Percentiles rank a stretch among this genome's conserved stretches.
Conservation (phyloP, 2,888 invertebrate species). For the Aricia artaxerxes region DNA sequence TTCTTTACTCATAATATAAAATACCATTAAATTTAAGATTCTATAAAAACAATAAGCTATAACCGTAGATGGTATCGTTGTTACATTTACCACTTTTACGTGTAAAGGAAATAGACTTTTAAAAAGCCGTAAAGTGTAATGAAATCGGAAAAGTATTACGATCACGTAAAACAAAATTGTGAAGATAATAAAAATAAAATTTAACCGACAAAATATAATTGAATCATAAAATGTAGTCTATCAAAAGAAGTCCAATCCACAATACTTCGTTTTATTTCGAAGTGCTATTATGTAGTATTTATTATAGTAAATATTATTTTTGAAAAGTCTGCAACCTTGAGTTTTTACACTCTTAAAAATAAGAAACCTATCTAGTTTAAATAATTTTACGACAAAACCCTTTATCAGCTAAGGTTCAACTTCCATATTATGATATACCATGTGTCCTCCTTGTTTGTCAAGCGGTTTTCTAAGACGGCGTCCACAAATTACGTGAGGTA, state of each 20-base stretch:
- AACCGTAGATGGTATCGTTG: constrained; percentile 9
- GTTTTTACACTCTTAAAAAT: too few relatives aligned
- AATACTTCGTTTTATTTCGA: not conserved
- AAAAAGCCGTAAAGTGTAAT: constrained; percentile 20
- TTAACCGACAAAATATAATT: constrained; percentile 19
- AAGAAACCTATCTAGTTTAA: too few relatives aligned
- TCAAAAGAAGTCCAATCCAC: not conserved
- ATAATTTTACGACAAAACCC: too few relatives aligned
- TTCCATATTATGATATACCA: too few relatives aligned
- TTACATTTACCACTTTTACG: constrained; percentile 15
- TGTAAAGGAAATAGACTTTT: constrained; percentile 1
- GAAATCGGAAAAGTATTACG: constrained; percentile 20
- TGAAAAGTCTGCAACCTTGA: too few relatives aligned
- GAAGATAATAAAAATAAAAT: constrained; percentile 24
- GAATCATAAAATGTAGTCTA: constrained; percentile 10
- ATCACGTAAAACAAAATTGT: constrained; percentile 9
- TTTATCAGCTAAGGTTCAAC: too few relatives aligned
- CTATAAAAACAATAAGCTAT: constrained; percentile 23
- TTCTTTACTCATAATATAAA: not conserved
- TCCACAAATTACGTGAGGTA: too few relatives aligned
- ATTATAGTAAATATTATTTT: not conserved
- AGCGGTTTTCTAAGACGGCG: not conserved
- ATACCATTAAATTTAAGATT: constrained; percentile 1
- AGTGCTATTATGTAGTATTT: not conserved
- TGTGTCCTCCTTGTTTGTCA: not conserved